A percentile compares a stretch with the other conserved stretches of the same genome.
Conservation (phyloP, 2,797 vertebrate species). For the Neoniphon sammara region DNA sequence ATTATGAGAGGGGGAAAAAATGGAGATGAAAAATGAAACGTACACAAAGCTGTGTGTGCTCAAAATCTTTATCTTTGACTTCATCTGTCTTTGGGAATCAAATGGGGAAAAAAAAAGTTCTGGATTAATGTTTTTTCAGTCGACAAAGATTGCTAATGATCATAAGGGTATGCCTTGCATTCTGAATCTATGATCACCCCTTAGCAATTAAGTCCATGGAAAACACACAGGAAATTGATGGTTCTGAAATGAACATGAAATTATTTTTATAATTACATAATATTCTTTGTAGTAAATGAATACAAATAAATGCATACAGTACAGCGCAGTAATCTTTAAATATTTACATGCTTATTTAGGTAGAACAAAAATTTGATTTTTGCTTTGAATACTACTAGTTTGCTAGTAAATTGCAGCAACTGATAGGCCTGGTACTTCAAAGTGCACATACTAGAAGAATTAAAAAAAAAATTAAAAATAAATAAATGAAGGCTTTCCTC, state of each 20-base stretch:
- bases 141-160: not conserved
- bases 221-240: too few species aligned
- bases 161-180: too few species aligned
- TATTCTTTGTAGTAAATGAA: not conserved
- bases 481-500: constrained; percentile 31
- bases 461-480: constrained; percentile 4
- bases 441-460: constrained; percentile 31
- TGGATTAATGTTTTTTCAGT: not conserved
- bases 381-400: constrained; percentile 13
- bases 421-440: constrained; percentile 60
- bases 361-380: not conserved
- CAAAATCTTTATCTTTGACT: constrained; percentile 33
- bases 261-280: not conserved
- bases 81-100: constrained; percentile 24
- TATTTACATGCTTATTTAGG: constrained; percentile 15
- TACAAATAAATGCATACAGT: too few species aligned
- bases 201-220: not conserved
- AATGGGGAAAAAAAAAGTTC: not conserved
- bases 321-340: not conserved
- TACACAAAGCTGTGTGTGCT: constrained; percentile 44
- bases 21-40: constrained; percentile 39
- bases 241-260: not conserved
- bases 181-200: too few species aligned
- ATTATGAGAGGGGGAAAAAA: constrained; percentile 56
- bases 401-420: constrained; percentile 28